These are phyloP conservation scores for Solenopsis fugax DNA, from an alignment of 1,140 invertebrate species.

Conservation along the genomic window DNA sequence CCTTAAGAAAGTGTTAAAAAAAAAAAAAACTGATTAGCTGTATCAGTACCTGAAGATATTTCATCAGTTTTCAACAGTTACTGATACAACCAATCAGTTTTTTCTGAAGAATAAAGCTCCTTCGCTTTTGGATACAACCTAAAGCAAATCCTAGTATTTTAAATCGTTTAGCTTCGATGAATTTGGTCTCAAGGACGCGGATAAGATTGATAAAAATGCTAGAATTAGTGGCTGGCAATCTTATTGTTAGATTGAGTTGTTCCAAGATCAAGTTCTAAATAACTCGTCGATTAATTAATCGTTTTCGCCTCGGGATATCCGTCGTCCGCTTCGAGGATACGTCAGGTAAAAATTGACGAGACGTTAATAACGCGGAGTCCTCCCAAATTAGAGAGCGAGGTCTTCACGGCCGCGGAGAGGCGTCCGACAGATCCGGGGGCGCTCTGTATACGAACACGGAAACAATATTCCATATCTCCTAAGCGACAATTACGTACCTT, in stretches of 20 bases:
- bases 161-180: not conserved
- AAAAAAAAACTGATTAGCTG: too few relatives aligned
- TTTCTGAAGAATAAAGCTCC: too few relatives aligned
- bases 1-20: not conserved
- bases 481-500: constrained; percentile 47
- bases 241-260: not conserved
- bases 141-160: not conserved
- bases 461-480: constrained; percentile 36
- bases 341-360: not conserved
- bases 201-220: too few relatives aligned
- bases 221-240: too few relatives aligned
- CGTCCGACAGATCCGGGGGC: constrained; percentile 17
- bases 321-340: not conserved
- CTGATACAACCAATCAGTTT: too few relatives aligned
- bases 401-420: not conserved
- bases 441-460: constrained; percentile 31
- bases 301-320: not conserved
- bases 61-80: too few relatives aligned
- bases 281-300: not conserved
- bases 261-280: not conserved
- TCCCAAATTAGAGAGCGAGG: not conserved
- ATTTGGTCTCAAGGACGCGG: too few relatives aligned
- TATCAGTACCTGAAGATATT: too few relatives aligned
- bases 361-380: not conserved
- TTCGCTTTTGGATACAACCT: not conserved